Percentiles rank a stretch among this genome's conserved stretches.
Conservation (phyloP, 37 sponge, comb jelly and placozoan genomes). For the Oopsacas minuta region DNA sequence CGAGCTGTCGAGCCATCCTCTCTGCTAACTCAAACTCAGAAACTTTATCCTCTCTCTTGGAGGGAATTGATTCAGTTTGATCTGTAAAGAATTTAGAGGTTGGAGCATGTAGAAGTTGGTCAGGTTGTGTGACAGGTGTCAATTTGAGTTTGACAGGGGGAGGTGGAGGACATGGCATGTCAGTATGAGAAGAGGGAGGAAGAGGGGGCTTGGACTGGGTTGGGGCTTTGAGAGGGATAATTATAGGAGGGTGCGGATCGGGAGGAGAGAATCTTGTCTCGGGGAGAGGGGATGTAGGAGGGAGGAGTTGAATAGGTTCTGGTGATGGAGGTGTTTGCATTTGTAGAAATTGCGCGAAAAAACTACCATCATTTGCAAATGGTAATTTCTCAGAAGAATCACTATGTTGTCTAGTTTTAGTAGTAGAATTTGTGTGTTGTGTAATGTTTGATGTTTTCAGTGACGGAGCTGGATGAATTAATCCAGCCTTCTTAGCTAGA, state of each 20-base stretch:
- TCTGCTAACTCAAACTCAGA: background rate
- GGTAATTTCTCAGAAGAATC: background rate
- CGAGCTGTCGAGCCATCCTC: background rate
- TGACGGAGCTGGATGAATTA: background rate
- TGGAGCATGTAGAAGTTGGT: background rate
- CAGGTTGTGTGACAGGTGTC: background rate
- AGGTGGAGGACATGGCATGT: background rate
- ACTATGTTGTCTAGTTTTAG: background rate
- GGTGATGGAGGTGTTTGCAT: slow-evolving; percentile 27
- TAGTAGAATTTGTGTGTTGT: background rate
- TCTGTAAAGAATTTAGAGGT: background rate
- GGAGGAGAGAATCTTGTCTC: background rate
- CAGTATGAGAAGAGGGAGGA: background rate
- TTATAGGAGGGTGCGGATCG: background rate
- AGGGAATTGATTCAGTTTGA: background rate
- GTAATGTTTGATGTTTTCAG: background rate
- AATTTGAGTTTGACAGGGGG: background rate
- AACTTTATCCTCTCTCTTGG: background rate
- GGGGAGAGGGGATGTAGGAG: background rate
- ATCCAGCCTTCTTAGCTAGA: slow-evolving; percentile 3
- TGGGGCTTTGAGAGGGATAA: background rate
- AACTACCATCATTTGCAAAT: slow-evolving; percentile 83
- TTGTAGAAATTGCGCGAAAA: slow-evolving; percentile 58
- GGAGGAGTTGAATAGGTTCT: background rate
- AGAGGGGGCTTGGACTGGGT: background rate